These are phyloP conservation scores for Orius laevigatus DNA, from an alignment of 1,140 invertebrate species.

Conservation along the genomic window DNA sequence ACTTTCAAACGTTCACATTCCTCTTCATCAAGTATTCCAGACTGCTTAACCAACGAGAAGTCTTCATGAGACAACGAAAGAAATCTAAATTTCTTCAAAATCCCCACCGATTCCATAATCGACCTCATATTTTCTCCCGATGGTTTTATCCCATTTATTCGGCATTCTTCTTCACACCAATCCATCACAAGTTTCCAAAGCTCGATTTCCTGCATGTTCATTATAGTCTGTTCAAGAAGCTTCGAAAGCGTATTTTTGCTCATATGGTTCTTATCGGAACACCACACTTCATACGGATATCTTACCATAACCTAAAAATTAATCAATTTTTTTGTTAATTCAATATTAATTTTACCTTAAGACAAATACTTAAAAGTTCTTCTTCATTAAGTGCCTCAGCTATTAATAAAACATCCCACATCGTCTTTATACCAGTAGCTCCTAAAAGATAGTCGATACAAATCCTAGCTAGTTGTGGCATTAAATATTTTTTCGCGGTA, in stretches of 20 bases:
- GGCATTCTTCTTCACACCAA: slow-evolving; percentile 18
- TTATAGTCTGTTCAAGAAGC: slow-evolving; percentile 17
- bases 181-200: slow-evolving; percentile 15
- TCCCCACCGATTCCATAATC: slow-evolving; percentile 13
- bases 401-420: slow-evolving; percentile 17
- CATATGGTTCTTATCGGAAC: slow-evolving; percentile 9
- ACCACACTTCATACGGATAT: slow-evolving; percentile 17
- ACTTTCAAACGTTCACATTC: slow-evolving; percentile 11
- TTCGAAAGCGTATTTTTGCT: slow-evolving; percentile 10
- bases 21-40: slow-evolving; percentile 15
- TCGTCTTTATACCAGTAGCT: slow-evolving; percentile 12
- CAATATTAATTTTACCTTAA: slow-evolving; percentile 15
- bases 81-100: slow-evolving; percentile 18
- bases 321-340: slow-evolving; percentile 3
- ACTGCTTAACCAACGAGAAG: slow-evolving; percentile 6
- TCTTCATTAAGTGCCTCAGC: slow-evolving; percentile 18
- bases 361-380: slow-evolving; percentile 13
- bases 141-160: background rate
- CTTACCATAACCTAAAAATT: slow-evolving; percentile 18
- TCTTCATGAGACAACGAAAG: slow-evolving; percentile 15
- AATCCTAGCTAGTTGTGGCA: slow-evolving; percentile 19
- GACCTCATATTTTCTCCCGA: slow-evolving; percentile 11
- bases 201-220: slow-evolving; percentile 19
- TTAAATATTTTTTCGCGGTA: slow-evolving; percentile 25
- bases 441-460: slow-evolving; percentile 16